Evolutionary conservation across 1,140 invertebrate species (phyloP), one percentile per base, ranked within the genome.

Genomic region (Apis laboriosa): DNA sequence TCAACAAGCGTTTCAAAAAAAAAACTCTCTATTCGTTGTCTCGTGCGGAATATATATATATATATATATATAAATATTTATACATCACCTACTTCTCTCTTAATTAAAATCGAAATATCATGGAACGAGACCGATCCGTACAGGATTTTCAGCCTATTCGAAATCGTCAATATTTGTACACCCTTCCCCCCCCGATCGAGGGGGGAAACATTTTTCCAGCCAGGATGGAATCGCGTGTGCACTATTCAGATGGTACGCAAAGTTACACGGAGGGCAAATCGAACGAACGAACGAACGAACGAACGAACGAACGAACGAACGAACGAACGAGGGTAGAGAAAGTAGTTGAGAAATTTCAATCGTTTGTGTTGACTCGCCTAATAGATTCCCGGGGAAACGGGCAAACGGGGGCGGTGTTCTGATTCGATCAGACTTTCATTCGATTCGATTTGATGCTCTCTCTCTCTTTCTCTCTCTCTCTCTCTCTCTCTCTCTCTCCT

Each of bases 321-420:
- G 71, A 55, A 68, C 72, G 64, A 58, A 77, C 63, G 78, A 55
- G 80, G 64, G 64, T 60, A 55, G 74, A 55, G 74, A 82, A 77
- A 82, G 80, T 76, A 77, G 73, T 82, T 77, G 80, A 82, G 80
- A 82, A 82, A 82, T 82, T 82, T 82, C 80, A 82, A 82, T 82
- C 80, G 80, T 70, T 81, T 77, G 64, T 82, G 80, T 82, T 82
- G 80, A 82, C 80, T 82, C 74, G 80, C 70, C 80, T 82, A 82
- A 82, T 77, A 82, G 80, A 82, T 82, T 82, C 74, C 80, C 34
- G 34, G 73, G 58, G 28, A 64, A 61, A 66, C 49, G 11, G 80
- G 80, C 34, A 58, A 82, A 55, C 73, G 64, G 74, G 73, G 43
- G 34, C 74, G 43, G 28, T 68, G 80, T 82, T 77, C 80, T 58